Evolutionary conservation across 2,113 vertebrate genomes (phyloP).

Genomic region (Megaceryle torquata): DNA sequence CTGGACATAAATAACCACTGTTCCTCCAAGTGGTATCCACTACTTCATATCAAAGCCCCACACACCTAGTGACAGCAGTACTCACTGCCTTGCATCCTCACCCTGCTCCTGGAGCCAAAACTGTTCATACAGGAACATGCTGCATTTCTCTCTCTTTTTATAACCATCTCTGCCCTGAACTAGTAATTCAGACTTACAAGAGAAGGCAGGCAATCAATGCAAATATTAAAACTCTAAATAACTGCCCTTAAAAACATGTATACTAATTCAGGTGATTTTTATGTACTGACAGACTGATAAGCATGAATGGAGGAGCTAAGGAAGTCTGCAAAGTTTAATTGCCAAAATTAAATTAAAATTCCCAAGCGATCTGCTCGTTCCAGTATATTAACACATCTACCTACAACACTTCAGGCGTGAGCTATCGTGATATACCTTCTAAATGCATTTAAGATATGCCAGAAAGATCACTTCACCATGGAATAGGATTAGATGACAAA

Average conservation of each 20-base stretch:
- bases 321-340: background rate
- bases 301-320: fast-evolving
- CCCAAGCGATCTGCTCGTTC: background rate
- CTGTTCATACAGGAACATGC: background rate
- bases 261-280: background rate
- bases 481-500: background rate
- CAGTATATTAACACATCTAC: background rate
- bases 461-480: background rate
- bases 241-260: background rate
- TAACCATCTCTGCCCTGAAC: background rate
- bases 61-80: background rate
- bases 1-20: background rate
- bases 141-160: background rate
- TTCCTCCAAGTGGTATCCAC: background rate
- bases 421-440: background rate
- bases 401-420: background rate
- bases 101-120: background rate
- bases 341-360: background rate
- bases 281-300: background rate
- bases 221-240: background rate
- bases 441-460: background rate
- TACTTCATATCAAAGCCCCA: background rate
- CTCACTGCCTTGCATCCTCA: background rate
- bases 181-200: background rate
- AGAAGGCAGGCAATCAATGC: background rate